A percentile compares a stretch with the other conserved stretches of the same genome.
Conservation (phyloP, 2,113 vertebrate species). For the Grantiella picta region DNA sequence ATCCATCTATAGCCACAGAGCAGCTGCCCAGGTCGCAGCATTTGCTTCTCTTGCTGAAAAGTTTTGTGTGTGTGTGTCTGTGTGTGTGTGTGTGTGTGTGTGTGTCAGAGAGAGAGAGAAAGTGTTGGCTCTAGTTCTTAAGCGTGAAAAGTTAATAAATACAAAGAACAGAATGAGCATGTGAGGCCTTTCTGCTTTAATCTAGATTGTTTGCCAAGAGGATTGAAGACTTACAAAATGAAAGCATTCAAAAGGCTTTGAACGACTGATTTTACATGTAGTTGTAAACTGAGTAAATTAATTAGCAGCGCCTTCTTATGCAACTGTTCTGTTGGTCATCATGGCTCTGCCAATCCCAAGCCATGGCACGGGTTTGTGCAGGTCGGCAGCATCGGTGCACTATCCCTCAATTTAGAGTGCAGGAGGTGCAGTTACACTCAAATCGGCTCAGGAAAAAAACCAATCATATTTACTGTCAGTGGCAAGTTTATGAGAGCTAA, state of each 20-base stretch:
- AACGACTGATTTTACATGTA: not conserved
- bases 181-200: conserved; percentile 51
- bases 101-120: not conserved
- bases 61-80: not conserved
- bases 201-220: conserved; percentile 7
- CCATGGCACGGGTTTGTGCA: not conserved
- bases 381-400: not conserved
- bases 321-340: not conserved
- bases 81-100: too few species aligned
- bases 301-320: conserved; percentile 13
- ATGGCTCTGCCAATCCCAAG: not conserved
- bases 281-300: conserved; percentile 29
- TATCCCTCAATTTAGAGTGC: not conserved
- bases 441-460: not conserved
- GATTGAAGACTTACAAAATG: not conserved
- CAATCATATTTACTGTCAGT: not conserved
- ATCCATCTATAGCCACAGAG: not conserved
- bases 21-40: not conserved
- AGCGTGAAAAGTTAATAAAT: conserved; percentile 27
- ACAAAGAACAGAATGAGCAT: not conserved
- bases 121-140: not conserved
- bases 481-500: not conserved
- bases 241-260: not conserved
- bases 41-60: conserved; percentile 5
- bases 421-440: not conserved